Evolutionary conservation across 1,140 invertebrate genomes (phyloP).

Genomic region (Lordiphosa mommai): DNA sequence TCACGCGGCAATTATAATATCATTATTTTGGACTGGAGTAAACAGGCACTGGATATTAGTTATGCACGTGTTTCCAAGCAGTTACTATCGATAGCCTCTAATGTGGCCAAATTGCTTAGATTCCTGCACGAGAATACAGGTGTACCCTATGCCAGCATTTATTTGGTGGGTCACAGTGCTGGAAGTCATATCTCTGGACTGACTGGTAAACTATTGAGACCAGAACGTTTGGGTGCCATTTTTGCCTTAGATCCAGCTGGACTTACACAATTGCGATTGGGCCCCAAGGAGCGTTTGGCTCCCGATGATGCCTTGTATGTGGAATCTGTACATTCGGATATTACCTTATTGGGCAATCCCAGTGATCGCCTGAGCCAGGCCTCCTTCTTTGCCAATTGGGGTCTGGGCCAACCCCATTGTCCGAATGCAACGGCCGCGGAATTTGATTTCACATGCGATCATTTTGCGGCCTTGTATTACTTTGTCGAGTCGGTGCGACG

Average conservation of each 20-base stretch:
- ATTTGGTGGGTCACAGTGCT: slow-evolving; percentile 81
- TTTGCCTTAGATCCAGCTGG: slow-evolving; percentile 82
- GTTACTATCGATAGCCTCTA: slow-evolving; percentile 49
- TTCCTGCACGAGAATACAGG: slow-evolving; percentile 79
- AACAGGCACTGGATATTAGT: slow-evolving; percentile 59
- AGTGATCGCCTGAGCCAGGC: slow-evolving; percentile 83
- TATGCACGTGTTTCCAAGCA: slow-evolving; percentile 64
- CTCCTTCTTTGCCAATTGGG: slow-evolving; percentile 87
- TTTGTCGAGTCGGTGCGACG: slow-evolving; percentile 65
- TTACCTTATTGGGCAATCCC: slow-evolving; percentile 81
- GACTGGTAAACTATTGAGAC: slow-evolving; percentile 65
- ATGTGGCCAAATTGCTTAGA: slow-evolving; percentile 52
- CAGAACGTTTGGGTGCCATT: slow-evolving; percentile 66
- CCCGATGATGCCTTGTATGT: slow-evolving; percentile 84
- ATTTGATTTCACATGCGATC: slow-evolving; percentile 70
- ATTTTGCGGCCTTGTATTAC: slow-evolving; percentile 67
- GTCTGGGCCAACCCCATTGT: slow-evolving; percentile 85
- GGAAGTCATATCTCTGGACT: slow-evolving; percentile 81
- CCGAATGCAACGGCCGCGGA: slow-evolving; percentile 71
- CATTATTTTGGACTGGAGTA: slow-evolving; percentile 83
- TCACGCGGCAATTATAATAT: slow-evolving; percentile 81
- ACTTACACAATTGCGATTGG: slow-evolving; percentile 72
- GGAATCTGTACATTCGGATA: slow-evolving; percentile 88
- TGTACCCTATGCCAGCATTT: slow-evolving; percentile 66
- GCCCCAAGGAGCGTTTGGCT: slow-evolving; percentile 80